Conservation (phyloP, 2,888 invertebrate species). For the Strigamia maritima region DNA sequence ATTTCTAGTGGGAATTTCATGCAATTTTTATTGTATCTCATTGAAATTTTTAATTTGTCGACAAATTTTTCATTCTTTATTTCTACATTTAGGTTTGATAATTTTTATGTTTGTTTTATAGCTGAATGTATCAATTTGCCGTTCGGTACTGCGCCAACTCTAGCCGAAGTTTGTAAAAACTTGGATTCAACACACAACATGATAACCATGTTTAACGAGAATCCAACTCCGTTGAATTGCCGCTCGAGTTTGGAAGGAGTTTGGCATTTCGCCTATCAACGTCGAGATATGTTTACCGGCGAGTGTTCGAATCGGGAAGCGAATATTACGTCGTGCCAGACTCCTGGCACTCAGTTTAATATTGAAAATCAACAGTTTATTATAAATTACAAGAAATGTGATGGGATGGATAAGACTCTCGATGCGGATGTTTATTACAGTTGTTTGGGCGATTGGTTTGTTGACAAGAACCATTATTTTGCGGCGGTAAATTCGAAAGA, state of each 20-base stretch:
- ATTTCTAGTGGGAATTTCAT: too few species aligned
- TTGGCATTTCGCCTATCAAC: conserved; percentile 91
- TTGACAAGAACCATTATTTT: conserved; percentile 94
- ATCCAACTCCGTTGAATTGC: conserved; percentile 85
- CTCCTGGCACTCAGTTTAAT: conserved; percentile 90
- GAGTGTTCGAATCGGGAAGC: conserved; percentile 84
- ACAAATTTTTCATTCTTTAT: too few species aligned
- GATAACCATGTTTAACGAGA: conserved; percentile 60
- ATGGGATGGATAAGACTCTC: conserved; percentile 86
- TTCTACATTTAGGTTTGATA: too few species aligned
- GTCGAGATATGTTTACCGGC: conserved; percentile 73
- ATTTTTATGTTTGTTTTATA: too few species aligned
- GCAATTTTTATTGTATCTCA: too few species aligned
- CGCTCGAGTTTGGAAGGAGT: conserved; percentile 89
- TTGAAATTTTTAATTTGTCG: too few species aligned
- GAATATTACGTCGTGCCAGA: conserved; percentile 88
- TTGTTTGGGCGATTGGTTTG: conserved; percentile 92
- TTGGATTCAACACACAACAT: not conserved
- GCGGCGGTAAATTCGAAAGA: conserved; percentile 96
- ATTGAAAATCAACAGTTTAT: conserved; percentile 96
- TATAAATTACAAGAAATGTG: conserved; percentile 86
- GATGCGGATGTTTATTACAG: conserved; percentile 89
- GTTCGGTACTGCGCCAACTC: not conserved
- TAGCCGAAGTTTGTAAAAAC: not conserved
- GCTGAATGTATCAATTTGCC: not conserved